A percentile compares a stretch with the other conserved stretches of the same genome.
Evolutionary conservation across 2,888 invertebrate species (phyloP).

Genomic region (Lordiphosa fenestrarum): DNA sequence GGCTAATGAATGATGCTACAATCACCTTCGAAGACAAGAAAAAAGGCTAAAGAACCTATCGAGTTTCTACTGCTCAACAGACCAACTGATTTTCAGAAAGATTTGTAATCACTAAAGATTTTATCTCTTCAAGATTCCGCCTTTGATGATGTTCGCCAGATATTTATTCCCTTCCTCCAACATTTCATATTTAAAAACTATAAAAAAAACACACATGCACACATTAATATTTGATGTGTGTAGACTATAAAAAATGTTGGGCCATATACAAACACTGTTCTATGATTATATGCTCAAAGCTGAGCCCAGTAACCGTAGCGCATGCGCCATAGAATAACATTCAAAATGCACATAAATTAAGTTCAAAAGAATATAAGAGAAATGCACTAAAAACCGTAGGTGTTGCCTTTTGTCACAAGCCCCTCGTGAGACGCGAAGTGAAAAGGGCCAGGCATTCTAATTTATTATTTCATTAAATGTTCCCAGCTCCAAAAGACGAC

Average conservation of each 20-base stretch:
- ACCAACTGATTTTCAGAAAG: too few relatives aligned
- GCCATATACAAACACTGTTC: conserved; percentile 4
- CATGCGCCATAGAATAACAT: conserved; percentile 51
- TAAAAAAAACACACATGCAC: conserved; percentile 13
- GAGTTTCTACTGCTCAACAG: too few relatives aligned
- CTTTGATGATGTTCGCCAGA: conserved; percentile 19
- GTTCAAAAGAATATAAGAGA: conserved; percentile 26
- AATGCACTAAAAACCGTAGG: conserved; percentile 52
- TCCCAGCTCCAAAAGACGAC: conserved; percentile 11
- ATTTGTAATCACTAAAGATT: neutral
- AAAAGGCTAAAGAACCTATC: too few relatives aligned
- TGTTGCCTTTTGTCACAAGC: conserved; percentile 52
- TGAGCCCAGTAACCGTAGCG: conserved; percentile 43
- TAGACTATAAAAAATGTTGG: conserved; percentile 41
- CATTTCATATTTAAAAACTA: conserved; percentile 9
- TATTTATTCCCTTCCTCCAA: neutral
- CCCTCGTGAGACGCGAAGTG: conserved; percentile 11
- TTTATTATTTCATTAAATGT: conserved; percentile 61
- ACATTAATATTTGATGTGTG: conserved; percentile 31
- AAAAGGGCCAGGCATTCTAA: conserved; percentile 43
- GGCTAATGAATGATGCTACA: too few relatives aligned
- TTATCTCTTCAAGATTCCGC: conserved; percentile 22
- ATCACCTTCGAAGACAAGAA: too few relatives aligned
- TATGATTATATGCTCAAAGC: conserved; percentile 35
- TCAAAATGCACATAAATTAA: conserved; percentile 60